Base-by-base conservation (phyloP, 2,797 vertebrate species). In the Mus caroli region DNA sequence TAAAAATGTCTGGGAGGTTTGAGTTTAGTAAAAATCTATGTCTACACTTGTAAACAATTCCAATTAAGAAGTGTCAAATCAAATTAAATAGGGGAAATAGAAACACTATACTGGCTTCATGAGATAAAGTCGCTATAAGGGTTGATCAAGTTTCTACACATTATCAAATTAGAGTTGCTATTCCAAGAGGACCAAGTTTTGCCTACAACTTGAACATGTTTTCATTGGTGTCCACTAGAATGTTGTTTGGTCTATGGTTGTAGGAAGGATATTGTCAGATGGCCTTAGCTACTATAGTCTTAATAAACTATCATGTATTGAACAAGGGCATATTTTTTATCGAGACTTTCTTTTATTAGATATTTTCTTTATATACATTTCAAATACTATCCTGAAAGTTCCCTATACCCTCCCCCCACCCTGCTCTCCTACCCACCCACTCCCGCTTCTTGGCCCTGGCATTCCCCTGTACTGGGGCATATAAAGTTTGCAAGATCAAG, bases 61-160 rank as follows among this genome's bases (percentile, higher is more conserved):
- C 14, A 89, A 75, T 69, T 78, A 67, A 22, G 4, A 93, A 84
- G 28, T 67, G 19, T 84, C 82, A 94, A 84, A 85, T 75, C 50
- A 58, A 67, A 56, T 1, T 31, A 91, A 87, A 62, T 54, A 43
- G 34, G 37, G 17, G 20, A 90, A n/a, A 84, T 22, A 88, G 11
- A 26, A 67, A 17, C 22, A 60, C 0, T 37, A 6, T 46, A 40
- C 12, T 62, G 31, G 46, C 17, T 58, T 62, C n/a, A 54, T 20
- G 50, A 79, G 6, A 11, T 50, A 50, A 11, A 5, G 9, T 89
- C 34, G 26, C 3, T 64, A 6, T 87, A 62, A 82, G 43, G 8
- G 4, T 22, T 11, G 24, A 7, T 4, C 26, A 69, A 34, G 22
- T 69, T 56, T 76, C 12, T 37, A 69, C 0, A 91, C 10, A 60